Evolutionary conservation across 2,113 vertebrate genomes (phyloP), one percentile per base, ranked within the genome.

Genomic region (Syrrhaptes paradoxus): DNA sequence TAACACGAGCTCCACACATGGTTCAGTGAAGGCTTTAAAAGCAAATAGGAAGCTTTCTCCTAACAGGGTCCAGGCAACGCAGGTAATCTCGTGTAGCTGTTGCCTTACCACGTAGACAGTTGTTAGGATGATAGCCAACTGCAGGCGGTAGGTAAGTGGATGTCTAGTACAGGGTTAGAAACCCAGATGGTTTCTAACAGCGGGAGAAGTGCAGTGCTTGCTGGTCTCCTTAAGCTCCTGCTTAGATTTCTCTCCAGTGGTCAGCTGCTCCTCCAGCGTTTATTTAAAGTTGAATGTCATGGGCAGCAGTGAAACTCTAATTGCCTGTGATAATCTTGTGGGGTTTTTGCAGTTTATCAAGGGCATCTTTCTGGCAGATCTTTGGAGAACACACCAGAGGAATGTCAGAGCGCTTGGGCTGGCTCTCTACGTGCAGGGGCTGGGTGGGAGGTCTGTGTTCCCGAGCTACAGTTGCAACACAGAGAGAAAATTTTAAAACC

Each of bases 321-420:
- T 38, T 77, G 67, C 34, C 55, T 63, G 55, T 22, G 48, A 45
- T 51, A 17, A n/a, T 34, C 2, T 10, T 67, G 38, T 49, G 89
- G 25, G 13, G 0, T 7, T 34, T 58, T 43, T 74, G 14, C 59
- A 36, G 29, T 66, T 90, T 77, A 67, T 84, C 52, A 8, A 88
- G 41, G 72, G 57, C 55, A 63, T 45, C 20, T 74, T 89, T 72
- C 75, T 16, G 8, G 32, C 77, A 76, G n/a, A 41, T 38, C 68
- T 89, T 58, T 0, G 1, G 65, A 66, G 82, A 85, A 46, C 41
- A 31, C 32, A 25, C 28, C 85, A 51, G 0, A 0, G 52, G 48
- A 80, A 81, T 45, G 46, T 48, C 13, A 43, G 45, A 15, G 55
- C 45, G 28, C 41, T 48, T 32, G 12, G 67, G 43, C 57, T 49